A percentile compares a stretch with the other conserved stretches of the same genome.
Evolutionary conservation across 2,113 vertebrate genomes (phyloP).

Genomic region (Chroicocephalus ridibundus): DNA sequence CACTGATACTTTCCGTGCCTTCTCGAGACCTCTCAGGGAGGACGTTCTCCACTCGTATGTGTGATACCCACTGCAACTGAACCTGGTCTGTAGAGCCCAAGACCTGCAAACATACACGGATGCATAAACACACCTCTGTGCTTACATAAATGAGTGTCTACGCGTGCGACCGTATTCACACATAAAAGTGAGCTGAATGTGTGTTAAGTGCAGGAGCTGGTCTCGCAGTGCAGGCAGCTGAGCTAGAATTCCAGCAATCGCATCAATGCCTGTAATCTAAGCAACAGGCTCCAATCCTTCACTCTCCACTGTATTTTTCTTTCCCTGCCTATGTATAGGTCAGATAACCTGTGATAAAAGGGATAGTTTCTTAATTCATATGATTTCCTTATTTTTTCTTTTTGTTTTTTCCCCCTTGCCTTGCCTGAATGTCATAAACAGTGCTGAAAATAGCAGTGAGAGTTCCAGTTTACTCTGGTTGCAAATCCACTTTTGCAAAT

Average conservation of each 20-base stretch:
- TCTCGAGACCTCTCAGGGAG: neutral
- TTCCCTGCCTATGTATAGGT: neutral
- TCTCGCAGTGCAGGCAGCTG: neutral
- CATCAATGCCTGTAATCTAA: neutral
- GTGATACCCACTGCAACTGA: neutral
- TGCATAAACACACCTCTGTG: neutral
- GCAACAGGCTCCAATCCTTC: neutral
- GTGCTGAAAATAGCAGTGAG: neutral
- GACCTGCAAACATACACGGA: neutral
- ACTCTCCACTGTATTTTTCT: neutral
- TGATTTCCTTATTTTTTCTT: neutral
- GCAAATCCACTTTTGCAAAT: neutral
- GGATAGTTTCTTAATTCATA: neutral
- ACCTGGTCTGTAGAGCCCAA: neutral
- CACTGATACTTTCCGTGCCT: neutral
- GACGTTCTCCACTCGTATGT: rapidly evolving
- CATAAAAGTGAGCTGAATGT: neutral
- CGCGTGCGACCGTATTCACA: neutral
- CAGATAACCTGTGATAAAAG: neutral
- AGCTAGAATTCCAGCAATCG: rapidly evolving
- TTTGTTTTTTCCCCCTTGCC: neutral
- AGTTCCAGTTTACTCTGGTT: neutral
- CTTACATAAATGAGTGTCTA: neutral
- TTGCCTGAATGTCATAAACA: neutral
- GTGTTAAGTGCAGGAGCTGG: neutral